Evolutionary conservation across 2,888 invertebrate genomes (phyloP).

Genomic region (Pristionchus japonicus): DNA sequence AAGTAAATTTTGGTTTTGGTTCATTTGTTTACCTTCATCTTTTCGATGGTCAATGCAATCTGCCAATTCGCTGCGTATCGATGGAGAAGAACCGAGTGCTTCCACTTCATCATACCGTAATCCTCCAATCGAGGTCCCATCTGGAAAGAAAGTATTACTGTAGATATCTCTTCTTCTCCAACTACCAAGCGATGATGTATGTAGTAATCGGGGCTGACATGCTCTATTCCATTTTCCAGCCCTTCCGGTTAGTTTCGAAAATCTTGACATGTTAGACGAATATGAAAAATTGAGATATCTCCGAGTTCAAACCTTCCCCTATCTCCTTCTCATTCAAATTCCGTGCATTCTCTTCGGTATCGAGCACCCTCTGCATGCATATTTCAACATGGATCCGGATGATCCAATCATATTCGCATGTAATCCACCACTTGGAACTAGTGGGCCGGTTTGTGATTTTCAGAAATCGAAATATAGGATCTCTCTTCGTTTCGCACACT

Average conservation of each 20-base stretch:
- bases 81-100: background rate
- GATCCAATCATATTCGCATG: slow-evolving; percentile 30
- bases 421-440: slow-evolving; percentile 28
- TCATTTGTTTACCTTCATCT: background rate
- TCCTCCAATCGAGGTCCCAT: no score
- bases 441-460: background rate
- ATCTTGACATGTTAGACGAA: background rate
- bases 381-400: background rate
- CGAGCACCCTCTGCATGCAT: slow-evolving; percentile 16
- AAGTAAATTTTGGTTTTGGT: background rate
- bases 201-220: slow-evolving; percentile 10
- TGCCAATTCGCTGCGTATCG: background rate
- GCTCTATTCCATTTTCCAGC: slow-evolving; percentile 20
- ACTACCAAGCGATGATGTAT: slow-evolving; percentile 36
- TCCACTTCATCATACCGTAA: slow-evolving; percentile 21
- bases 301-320: slow-evolving; percentile 17
- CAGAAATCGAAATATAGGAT: no score
- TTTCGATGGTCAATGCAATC: slow-evolving; percentile 22
- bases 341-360: slow-evolving; percentile 41
- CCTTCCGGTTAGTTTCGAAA: background rate
- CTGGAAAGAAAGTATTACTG: no score
- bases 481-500: no score
- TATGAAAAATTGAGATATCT: slow-evolving; percentile 1
- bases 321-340: slow-evolving; percentile 36
- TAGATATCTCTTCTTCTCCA: slow-evolving; percentile 31